Evolutionary conservation across 1,140 invertebrate species (phyloP).

Genomic region (Oreohelix idahoensis): DNA sequence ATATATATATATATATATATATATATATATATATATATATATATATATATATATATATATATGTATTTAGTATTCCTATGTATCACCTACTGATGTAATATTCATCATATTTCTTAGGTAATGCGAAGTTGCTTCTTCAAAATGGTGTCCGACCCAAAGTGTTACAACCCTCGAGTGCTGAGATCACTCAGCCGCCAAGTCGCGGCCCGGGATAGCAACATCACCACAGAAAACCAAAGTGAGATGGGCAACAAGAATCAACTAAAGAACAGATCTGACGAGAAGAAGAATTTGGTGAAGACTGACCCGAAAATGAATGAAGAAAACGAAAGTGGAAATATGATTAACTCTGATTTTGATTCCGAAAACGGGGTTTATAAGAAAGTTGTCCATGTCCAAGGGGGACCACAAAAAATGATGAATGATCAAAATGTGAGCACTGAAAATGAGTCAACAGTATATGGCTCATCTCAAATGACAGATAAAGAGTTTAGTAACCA

Average conservation of each 20-base stretch:
- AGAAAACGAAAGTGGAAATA: conserved; percentile 18
- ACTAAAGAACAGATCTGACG: neutral
- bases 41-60: too few relatives aligned
- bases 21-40: too few relatives aligned
- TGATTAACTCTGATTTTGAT: neutral
- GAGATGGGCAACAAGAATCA: neutral
- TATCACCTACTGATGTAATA: too few relatives aligned
- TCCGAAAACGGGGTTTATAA: neutral
- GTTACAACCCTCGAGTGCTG: conserved; percentile 87
- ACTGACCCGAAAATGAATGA: conserved; percentile 17
- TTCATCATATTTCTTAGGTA: conserved; percentile 17
- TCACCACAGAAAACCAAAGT: conserved; percentile 40
- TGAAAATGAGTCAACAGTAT: neutral
- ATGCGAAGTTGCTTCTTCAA: conserved; percentile 92
- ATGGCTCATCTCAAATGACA: neutral
- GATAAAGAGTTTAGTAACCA: neutral
- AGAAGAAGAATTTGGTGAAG: neutral
- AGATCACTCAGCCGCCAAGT: conserved; percentile 53
- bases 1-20: too few relatives aligned
- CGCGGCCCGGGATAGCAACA: conserved; percentile 24
- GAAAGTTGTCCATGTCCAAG: neutral
- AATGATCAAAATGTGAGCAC: neutral
- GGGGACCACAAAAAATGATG: too few relatives aligned
- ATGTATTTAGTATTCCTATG: too few relatives aligned
- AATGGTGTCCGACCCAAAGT: conserved; percentile 95